Conservation (phyloP, 2,888 invertebrate species). For the Sphinx pinastri region DNA sequence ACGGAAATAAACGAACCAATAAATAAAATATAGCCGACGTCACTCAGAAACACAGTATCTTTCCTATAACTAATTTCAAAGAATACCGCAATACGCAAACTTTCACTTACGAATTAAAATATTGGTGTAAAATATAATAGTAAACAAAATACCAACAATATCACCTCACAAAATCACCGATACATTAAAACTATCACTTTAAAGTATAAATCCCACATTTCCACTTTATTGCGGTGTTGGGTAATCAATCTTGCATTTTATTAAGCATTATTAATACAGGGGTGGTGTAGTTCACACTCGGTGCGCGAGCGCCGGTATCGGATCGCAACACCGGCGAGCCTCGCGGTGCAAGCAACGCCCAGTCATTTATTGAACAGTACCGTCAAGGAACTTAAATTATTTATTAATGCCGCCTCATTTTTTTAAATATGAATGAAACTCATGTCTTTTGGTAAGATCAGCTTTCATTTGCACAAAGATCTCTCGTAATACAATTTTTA, state of each 20-base stretch:
- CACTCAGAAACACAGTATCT: no score
- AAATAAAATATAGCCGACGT: no score
- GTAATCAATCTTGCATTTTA: conserved; percentile 28
- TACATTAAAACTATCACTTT: background rate
- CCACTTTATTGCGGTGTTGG: background rate
- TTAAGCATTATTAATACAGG: conserved; percentile 29
- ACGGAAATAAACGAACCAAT: no score
- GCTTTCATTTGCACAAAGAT: background rate
- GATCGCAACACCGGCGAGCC: conserved; percentile 19
- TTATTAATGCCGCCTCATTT: conserved; percentile 41
- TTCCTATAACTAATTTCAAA: no score
- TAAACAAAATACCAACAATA: background rate
- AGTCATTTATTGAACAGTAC: conserved; percentile 50
- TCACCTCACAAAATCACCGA: background rate
- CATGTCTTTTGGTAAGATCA: background rate
- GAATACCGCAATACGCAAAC: no score
- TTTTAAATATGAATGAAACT: conserved; percentile 34
- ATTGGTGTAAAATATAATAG: background rate
- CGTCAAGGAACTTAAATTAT: conserved; percentile 34
- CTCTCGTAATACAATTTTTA: background rate
- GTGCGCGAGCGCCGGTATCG: conserved; percentile 26
- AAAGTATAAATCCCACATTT: conserved; percentile 12
- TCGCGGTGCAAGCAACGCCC: conserved; percentile 44
- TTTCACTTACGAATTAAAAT: no score
- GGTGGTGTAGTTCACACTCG: conserved; percentile 28